phyloP scores from a whole-genome alignment of 2,797 vertebrate genomes.

The Alfaro cultratus region DNA sequence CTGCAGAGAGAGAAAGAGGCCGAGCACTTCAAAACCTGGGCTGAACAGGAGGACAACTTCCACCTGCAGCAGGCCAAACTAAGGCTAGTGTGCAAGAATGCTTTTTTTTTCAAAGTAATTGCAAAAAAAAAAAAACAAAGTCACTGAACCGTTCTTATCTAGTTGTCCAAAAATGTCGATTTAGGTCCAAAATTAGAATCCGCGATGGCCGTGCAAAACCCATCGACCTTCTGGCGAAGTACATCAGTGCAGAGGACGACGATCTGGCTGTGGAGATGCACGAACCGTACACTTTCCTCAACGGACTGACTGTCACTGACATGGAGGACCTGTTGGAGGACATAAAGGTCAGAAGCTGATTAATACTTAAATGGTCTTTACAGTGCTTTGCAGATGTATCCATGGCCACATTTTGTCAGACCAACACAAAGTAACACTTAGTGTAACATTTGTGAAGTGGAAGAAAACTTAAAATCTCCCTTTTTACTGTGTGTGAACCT shows the following conservation, averaged over 20 bases:
- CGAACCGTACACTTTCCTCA: constrained; percentile 96
- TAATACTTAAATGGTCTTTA: neutral
- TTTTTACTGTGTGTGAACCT: neutral
- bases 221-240: constrained; percentile 96
- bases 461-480: too few species aligned
- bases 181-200: constrained; percentile 96
- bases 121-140: too few species aligned
- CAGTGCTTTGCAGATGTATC: neutral
- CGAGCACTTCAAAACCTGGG: constrained; percentile 98
- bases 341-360: constrained; percentile 86
- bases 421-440: neutral
- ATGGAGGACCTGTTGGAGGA: constrained; percentile 98
- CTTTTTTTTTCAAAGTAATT: neutral
- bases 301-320: constrained; percentile 93
- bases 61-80: constrained; percentile 98
- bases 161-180: neutral
- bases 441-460: neutral
- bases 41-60: constrained; percentile 98
- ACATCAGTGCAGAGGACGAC: constrained; percentile 96
- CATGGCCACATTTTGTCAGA: neutral
- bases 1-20: constrained; percentile 97
- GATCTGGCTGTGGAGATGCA: constrained; percentile 98
- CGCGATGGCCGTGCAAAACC: constrained; percentile 95
- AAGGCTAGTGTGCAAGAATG: constrained; percentile 69
- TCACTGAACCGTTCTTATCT: neutral